Evolutionary conservation across 2,888 invertebrate species (phyloP).

Genomic region (Cephus rjabovi): DNA sequence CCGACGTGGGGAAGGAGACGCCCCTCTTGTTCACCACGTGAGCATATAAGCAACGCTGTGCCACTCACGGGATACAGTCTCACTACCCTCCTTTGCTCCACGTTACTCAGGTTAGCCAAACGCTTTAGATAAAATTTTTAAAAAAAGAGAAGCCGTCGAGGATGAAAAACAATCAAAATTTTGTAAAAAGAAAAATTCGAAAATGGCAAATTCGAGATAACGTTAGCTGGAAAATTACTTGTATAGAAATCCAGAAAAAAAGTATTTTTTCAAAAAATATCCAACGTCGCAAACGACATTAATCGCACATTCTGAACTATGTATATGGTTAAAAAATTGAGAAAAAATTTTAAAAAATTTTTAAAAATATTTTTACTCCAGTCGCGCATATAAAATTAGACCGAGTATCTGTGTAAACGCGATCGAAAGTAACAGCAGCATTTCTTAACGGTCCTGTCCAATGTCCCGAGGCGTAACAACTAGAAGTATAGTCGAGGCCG

Average conservation of each 20-base stretch:
- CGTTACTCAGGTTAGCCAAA: slow-evolving; percentile 35
- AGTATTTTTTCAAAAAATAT: background rate
- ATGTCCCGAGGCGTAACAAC: background rate
- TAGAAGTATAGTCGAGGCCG: background rate
- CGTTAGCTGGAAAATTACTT: background rate
- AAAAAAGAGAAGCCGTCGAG: background rate
- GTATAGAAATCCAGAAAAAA: background rate
- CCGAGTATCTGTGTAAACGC: background rate
- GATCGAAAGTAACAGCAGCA: background rate
- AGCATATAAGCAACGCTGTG: slow-evolving; percentile 52
- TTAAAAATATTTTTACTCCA: background rate
- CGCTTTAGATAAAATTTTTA: background rate
- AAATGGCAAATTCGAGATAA: background rate
- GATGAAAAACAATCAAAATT: background rate
- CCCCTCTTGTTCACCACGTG: slow-evolving; percentile 38
- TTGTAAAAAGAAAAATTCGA: background rate
- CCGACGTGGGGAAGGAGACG: slow-evolving; percentile 38
- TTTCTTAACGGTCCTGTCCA: background rate
- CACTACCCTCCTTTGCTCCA: slow-evolving; percentile 48
- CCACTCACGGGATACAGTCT: slow-evolving; percentile 47
- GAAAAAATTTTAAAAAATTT: background rate
- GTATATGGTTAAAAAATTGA: background rate
- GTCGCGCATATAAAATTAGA: background rate
- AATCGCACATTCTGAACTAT: background rate
- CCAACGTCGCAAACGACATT: background rate